Base-by-base conservation (phyloP, 2,888 invertebrate genomes). In the Sarcophaga rosellei region DNA sequence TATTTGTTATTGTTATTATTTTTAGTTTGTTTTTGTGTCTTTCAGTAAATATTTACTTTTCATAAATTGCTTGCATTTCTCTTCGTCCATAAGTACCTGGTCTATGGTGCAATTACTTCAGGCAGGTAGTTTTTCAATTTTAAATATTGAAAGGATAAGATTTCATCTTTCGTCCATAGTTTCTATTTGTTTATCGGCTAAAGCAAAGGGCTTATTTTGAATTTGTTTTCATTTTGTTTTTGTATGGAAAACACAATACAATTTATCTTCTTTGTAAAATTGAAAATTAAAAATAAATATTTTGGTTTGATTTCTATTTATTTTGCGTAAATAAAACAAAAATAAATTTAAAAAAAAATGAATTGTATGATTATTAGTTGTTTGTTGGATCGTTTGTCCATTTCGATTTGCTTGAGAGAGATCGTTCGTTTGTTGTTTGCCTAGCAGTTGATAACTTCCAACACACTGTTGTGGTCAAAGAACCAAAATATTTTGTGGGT, bases 211-310 rank as follows among this genome's bases (percentile, higher is more conserved):
- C 75, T 84, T 47, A 75, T 35, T 75, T 17, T 66, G 79, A n/a
- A n/a, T n/a, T n/a, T n/a, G 65, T 79, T 12, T 15, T 47, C 70
- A 75, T 65, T 75, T 84, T 75, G 70, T 66, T 80, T 80, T 69
- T 62, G 8, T 6, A 35, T 35, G 6, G 35, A 35, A 5, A 35
- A 15, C 47, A 20, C n/a, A 75, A 84, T 75, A 72, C 57, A 79
- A 84, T 62, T 75, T 11, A 3, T 47, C 15, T 47, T 47, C 15
- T 8, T 47, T 47, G 8, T 35, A 57, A n/a, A n/a, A 69, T 79
- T 59, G 75, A 61, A 84, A 84, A 84, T 84, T 84, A 84, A 84
- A 84, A 84, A 65, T 84, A 84, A 84, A 84, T 84, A 84, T 84
- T 84, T 84, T 75, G 57, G 59, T 84, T 35, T 69, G 45, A 63